A percentile compares a stretch with the other conserved stretches of the same genome.
Evolutionary conservation across 2,113 vertebrate genomes (phyloP).

Genomic region (Anoura caudifer): DNA sequence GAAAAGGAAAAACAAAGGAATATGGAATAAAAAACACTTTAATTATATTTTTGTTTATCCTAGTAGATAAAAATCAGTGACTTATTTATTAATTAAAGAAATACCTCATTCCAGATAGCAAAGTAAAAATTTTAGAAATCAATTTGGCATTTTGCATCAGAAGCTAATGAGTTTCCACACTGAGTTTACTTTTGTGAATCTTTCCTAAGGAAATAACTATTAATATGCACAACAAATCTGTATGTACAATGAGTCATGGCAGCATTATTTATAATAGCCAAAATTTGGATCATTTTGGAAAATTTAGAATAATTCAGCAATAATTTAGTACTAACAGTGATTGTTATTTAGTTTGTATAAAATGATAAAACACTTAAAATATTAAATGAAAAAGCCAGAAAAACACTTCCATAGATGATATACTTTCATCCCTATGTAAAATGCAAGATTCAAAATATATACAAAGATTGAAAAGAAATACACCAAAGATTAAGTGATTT

Average conservation of each 20-base stretch:
- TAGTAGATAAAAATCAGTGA: neutral
- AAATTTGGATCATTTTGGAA: neutral
- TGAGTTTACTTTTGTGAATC: neutral
- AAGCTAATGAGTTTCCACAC: neutral
- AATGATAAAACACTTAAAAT: neutral
- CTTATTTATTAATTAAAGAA: neutral
- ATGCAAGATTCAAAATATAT: neutral
- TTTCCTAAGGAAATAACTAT: neutral
- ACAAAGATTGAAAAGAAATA: neutral
- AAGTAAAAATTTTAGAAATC: neutral
- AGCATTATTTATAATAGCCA: neutral
- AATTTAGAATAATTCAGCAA: neutral
- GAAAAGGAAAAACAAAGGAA: neutral
- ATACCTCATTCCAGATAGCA: neutral
- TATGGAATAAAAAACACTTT: neutral
- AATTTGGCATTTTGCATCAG: neutral
- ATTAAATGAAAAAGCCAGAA: neutral
- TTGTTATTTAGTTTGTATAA: neutral
- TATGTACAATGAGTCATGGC: neutral
- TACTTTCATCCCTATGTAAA: neutral
- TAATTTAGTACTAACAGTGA: neutral
- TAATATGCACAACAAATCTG: neutral
- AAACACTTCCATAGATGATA: neutral
- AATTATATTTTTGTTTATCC: neutral
- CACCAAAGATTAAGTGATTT: neutral